A percentile compares a stretch with the other conserved stretches of the same genome.
These are phyloP conservation scores for Pygoscelis adeliae DNA, from an alignment of 2,113 vertebrate genomes.

Conservation along the genomic window DNA sequence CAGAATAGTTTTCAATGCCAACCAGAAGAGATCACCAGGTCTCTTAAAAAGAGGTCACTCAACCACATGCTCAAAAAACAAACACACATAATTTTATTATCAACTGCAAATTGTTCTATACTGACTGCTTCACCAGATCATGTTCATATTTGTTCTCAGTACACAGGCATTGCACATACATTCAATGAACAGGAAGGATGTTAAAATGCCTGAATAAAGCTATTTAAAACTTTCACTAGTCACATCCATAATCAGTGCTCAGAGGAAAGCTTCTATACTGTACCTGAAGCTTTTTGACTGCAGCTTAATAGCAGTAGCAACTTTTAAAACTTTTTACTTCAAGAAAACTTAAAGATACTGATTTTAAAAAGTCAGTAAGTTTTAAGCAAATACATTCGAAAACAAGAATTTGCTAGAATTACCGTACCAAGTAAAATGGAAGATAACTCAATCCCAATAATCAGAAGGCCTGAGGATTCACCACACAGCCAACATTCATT, in stretches of 20 bases:
- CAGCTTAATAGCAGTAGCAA: background rate
- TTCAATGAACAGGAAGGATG: background rate
- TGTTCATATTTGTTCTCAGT: background rate
- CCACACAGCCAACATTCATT: background rate
- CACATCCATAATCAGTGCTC: background rate
- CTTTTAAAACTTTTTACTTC: background rate
- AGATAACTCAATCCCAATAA: background rate
- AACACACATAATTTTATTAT: background rate
- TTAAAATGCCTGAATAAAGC: background rate
- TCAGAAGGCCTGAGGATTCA: background rate
- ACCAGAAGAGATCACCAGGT: background rate
- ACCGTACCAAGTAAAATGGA: background rate
- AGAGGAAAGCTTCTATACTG: background rate
- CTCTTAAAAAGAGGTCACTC: background rate
- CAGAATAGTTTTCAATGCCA: background rate
- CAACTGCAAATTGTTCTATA: background rate
- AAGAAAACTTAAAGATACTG: background rate
- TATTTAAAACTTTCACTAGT: background rate
- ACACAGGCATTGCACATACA: background rate
- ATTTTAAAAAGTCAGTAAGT: background rate
- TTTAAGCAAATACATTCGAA: background rate
- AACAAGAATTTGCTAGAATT: background rate
- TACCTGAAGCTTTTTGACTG: background rate
- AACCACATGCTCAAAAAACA: background rate
- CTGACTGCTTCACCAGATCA: background rate